A percentile compares a stretch with the other conserved stretches of the same genome.
phyloP scores from a whole-genome alignment of 1,140 invertebrate genomes.

The Pectinophora gossypiella region DNA sequence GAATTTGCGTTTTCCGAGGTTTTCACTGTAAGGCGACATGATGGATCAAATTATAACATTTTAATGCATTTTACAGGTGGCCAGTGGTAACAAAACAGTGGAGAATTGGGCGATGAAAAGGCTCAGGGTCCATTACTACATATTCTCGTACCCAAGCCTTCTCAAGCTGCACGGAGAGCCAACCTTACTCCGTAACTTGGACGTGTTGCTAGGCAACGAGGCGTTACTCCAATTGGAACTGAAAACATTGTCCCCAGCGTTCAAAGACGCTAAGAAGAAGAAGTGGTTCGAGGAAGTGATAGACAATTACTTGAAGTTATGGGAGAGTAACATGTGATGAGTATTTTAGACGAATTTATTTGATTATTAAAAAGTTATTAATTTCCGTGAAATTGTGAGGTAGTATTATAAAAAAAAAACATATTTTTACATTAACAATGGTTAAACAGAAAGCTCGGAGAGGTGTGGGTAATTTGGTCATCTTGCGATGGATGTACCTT shows the following conservation, averaged over 20 bases:
- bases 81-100: constrained; percentile 87
- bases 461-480: too few species aligned
- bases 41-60: too few species aligned
- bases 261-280: constrained; percentile 82
- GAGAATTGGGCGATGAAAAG: constrained; percentile 84
- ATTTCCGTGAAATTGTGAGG: too few species aligned
- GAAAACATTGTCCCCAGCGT: constrained; percentile 84
- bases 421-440: too few species aligned
- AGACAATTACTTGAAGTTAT: constrained; percentile 91
- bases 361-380: not conserved
- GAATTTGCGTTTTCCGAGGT: too few species aligned
- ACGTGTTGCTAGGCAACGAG: constrained; percentile 86
- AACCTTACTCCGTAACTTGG: constrained; percentile 80
- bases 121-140: constrained; percentile 85
- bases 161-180: constrained; percentile 87
- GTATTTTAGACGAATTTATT: not conserved
- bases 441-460: too few species aligned
- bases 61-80: constrained; percentile 67
- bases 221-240: constrained; percentile 87
- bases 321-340: constrained; percentile 89
- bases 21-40: too few species aligned
- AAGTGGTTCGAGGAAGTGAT: constrained; percentile 91
- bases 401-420: too few species aligned
- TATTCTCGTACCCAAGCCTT: constrained; percentile 87
- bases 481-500: too few species aligned